phyloP scores from a whole-genome alignment of 92 coral and sea anemone species.

The Porites cylindrica region DNA sequence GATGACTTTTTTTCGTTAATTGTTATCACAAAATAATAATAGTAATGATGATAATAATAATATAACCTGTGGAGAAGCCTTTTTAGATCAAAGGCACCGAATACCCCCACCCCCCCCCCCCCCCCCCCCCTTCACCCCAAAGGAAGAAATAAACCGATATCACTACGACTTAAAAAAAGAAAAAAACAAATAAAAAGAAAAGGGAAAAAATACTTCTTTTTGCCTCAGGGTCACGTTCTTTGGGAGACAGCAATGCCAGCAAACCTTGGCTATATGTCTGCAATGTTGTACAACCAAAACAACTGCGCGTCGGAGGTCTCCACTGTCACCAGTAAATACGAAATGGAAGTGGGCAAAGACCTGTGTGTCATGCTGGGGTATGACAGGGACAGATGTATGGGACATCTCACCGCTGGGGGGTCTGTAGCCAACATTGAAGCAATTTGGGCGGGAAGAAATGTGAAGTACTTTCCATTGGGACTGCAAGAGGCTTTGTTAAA shows the following conservation, averaged over 20 bases:
- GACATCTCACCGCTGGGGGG: conserved; percentile 83
- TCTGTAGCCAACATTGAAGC: conserved; percentile 94
- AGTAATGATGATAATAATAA: neutral
- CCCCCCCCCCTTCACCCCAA: no score
- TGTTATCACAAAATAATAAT: neutral
- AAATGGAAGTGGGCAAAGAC: conserved; percentile 78
- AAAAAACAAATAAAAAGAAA: no score
- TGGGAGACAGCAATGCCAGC: conserved; percentile 94
- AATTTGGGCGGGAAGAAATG: conserved; percentile 90
- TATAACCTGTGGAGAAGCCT: no score
- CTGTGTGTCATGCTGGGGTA: conserved; percentile 92
- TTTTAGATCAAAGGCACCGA: no score
- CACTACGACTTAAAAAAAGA: neutral
- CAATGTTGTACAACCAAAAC: conserved; percentile 86
- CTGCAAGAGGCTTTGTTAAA: conserved; percentile 78
- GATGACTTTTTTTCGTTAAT: no score
- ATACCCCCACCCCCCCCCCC: no score
- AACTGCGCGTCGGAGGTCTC: conserved; percentile 83
- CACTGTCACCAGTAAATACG: conserved; percentile 78
- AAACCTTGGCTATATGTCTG: conserved; percentile 82
- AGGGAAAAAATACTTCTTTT: no score
- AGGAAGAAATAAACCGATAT: no score
- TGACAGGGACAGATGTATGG: conserved; percentile 72
- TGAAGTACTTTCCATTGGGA: conserved; percentile 83
- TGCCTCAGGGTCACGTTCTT: conserved; percentile 78